A percentile compares a stretch with the other conserved stretches of the same genome.
phyloP scores from a whole-genome alignment of 2,888 invertebrate genomes.

The Dicyrtomina minuta region DNA sequence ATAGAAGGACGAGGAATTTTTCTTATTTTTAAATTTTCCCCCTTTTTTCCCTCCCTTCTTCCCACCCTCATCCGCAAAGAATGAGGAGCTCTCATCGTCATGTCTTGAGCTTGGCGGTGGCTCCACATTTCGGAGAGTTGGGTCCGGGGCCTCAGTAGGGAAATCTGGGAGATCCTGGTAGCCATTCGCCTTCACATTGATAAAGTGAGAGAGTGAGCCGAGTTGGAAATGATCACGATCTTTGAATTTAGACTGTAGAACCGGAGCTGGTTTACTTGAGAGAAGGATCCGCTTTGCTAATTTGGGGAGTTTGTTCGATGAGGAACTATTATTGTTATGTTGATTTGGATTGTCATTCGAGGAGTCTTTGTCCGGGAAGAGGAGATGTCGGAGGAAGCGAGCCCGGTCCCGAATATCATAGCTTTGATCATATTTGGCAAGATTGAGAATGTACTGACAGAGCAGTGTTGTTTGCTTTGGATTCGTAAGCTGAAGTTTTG shows the following conservation, averaged over 20 bases:
- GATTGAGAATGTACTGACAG: constrained; percentile 87
- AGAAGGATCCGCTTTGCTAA: constrained; percentile 83
- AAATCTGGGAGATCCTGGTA: constrained; percentile 86
- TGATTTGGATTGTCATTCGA: no score
- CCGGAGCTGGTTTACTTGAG: constrained; percentile 89
- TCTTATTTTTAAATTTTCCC: constrained; percentile 60
- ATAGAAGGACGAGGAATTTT: no score
- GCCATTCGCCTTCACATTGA: constrained; percentile 80
- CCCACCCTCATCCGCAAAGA: constrained; percentile 13
- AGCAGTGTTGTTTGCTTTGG: constrained; percentile 81
- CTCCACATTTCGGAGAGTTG: constrained; percentile 74
- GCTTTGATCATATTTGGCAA: constrained; percentile 95
- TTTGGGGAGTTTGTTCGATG: constrained; percentile 61
- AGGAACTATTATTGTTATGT: constrained; percentile 53
- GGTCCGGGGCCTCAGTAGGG: constrained; percentile 74
- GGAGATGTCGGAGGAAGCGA: constrained; percentile 79
- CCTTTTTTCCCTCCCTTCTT: constrained; percentile 25
- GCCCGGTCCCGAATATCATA: constrained; percentile 97
- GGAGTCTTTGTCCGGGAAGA: constrained; percentile 70
- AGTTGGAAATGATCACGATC: constrained; percentile 85
- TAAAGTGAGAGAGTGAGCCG: constrained; percentile 91
- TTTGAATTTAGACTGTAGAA: constrained; percentile 79
- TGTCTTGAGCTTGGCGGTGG: constrained; percentile 55
- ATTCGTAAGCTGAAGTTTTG: constrained; percentile 87
- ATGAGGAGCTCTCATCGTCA: constrained; percentile 2